Conservation (phyloP, 2,888 invertebrate species). For the Pollenia labialis region DNA sequence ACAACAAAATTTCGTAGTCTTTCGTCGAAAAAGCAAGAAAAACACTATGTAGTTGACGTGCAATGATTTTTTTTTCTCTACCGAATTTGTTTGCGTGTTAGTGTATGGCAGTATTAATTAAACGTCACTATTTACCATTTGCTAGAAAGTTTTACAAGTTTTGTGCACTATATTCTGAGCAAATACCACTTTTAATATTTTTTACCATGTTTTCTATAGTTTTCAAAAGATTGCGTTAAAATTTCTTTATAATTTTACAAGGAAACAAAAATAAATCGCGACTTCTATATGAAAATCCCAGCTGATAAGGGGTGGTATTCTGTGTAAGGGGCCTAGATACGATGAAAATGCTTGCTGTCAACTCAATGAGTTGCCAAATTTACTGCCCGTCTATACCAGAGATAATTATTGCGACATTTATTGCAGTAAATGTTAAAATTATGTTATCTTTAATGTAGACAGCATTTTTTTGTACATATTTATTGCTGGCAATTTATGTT, state of each 20-base stretch:
- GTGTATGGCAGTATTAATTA: constrained; percentile 23
- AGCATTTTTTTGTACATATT: too few relatives aligned
- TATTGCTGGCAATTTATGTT: too few relatives aligned
- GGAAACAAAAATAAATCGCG: constrained; percentile 3
- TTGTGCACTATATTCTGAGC: background rate
- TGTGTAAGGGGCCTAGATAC: too few relatives aligned
- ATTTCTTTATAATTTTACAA: too few relatives aligned
- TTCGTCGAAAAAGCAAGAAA: constrained; percentile 22
- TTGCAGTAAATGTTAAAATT: too few relatives aligned
- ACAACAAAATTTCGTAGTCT: constrained; percentile 2
- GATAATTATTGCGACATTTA: too few relatives aligned
- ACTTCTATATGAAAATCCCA: constrained; percentile 11
- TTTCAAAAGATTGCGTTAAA: background rate
- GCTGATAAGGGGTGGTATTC: constrained; percentile 4
- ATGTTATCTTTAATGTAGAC: too few relatives aligned
- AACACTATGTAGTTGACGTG: constrained; percentile 51
- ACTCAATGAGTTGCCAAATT: too few relatives aligned
- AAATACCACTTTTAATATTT: background rate
- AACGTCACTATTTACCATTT: constrained; percentile 1
- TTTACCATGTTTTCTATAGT: background rate
- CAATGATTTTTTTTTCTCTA: constrained; percentile 46
- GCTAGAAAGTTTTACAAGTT: background rate
- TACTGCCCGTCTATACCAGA: too few relatives aligned
- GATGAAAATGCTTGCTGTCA: too few relatives aligned
- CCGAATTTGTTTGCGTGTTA: constrained; percentile 44